A percentile compares a stretch with the other conserved stretches of the same genome.
Conservation (phyloP, 1,140 invertebrate species). For the Bombus difficillimus region DNA sequence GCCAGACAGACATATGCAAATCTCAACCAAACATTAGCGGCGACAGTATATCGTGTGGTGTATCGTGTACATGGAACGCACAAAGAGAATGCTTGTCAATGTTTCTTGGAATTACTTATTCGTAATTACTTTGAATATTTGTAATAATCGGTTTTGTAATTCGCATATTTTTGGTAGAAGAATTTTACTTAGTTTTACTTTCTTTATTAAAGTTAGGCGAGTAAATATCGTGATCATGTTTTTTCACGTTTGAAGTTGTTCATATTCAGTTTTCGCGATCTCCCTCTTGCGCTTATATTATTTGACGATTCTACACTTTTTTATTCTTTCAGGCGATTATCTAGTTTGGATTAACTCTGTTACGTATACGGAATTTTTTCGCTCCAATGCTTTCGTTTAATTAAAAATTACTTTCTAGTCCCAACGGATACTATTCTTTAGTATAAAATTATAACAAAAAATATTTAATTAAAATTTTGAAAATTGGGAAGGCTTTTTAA, state of each 20-base stretch:
- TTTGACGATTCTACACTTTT: neutral
- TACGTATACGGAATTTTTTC: neutral
- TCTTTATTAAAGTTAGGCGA: neutral
- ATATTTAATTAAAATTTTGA: neutral
- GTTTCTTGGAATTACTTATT: neutral
- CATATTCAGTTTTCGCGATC: neutral
- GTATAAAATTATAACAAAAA: neutral
- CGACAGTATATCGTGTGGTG: constrained; percentile 70
- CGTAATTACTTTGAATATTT: neutral
- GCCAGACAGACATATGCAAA: constrained; percentile 81
- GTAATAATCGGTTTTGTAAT: neutral
- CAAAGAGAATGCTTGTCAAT: too few relatives aligned
- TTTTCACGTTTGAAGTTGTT: neutral
- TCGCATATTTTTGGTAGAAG: neutral
- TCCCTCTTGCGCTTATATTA: neutral
- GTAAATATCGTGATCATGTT: neutral
- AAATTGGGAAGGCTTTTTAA: neutral
- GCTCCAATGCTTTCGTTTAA: neutral
- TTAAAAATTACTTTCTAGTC: neutral
- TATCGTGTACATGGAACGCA: neutral
- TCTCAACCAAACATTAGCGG: constrained; percentile 78
- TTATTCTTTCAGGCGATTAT: neutral
- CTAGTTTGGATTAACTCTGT: neutral
- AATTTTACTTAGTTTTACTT: neutral
- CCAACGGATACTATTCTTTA: neutral